phyloP scores from a whole-genome alignment of 1,140 invertebrate genomes.

The Paramacrobiotus metropolitanus region DNA sequence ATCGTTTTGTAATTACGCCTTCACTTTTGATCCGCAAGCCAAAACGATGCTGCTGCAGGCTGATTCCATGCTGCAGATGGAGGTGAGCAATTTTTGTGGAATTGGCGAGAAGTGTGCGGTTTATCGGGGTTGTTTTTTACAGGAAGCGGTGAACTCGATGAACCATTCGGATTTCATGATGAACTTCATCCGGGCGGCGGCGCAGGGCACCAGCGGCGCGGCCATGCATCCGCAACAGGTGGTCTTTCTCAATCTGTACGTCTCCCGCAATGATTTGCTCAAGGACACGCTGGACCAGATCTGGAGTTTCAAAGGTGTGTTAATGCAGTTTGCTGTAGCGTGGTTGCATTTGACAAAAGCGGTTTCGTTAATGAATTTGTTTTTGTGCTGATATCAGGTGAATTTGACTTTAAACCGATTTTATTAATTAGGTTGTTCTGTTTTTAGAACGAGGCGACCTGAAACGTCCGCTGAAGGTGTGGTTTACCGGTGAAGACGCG shows the following conservation, averaged over 20 bases:
- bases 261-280: slow-evolving; percentile 62
- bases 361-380: too few species aligned
- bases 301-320: slow-evolving; percentile 9
- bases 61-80: slow-evolving; percentile 58
- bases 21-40: slow-evolving; percentile 73
- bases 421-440: slow-evolving; percentile 2
- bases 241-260: slow-evolving; percentile 44
- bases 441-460: slow-evolving; percentile 11
- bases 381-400: too few species aligned
- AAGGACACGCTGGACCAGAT: slow-evolving; percentile 60
- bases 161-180: neutral
- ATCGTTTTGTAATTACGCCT: slow-evolving; percentile 74
- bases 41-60: slow-evolving; percentile 69
- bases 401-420: slow-evolving; percentile 9
- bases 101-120: too few species aligned
- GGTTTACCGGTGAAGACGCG: slow-evolving; percentile 73
- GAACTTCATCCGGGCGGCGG: neutral
- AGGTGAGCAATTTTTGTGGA: slow-evolving; percentile 20
- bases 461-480: slow-evolving; percentile 34
- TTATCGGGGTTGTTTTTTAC: too few species aligned
- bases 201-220: neutral
- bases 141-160: slow-evolving; percentile 3
- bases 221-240: neutral
- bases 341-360: too few species aligned
- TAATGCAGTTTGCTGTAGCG: neutral